Evolutionary conservation across 2,797 vertebrate genomes (phyloP).

Genomic region (Delichon dasypus): DNA sequence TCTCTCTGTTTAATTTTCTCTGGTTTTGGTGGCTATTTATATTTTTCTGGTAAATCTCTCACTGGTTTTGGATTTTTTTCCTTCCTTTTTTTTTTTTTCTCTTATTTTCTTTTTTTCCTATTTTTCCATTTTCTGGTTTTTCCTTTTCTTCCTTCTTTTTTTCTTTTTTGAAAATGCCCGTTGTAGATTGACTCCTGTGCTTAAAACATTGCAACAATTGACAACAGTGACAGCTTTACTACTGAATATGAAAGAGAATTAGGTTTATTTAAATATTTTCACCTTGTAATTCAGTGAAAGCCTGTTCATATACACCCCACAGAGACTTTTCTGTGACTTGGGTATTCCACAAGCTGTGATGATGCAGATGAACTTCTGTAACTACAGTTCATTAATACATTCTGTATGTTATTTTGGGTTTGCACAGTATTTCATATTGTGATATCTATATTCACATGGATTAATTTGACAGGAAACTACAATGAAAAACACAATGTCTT

Average conservation of each 20-base stretch:
- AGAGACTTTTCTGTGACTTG: background rate
- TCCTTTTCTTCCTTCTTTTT: background rate
- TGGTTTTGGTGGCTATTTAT: constrained; percentile 41
- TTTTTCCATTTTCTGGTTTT: background rate
- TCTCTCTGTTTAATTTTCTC: background rate
- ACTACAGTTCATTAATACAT: background rate
- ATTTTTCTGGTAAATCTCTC: background rate
- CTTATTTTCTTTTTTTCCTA: too few species aligned
- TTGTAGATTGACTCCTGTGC: background rate
- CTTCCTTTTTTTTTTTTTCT: fast-evolving
- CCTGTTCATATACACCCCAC: background rate
- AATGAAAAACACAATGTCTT: background rate
- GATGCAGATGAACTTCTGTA: background rate
- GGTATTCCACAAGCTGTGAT: background rate
- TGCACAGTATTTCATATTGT: background rate
- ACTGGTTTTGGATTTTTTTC: background rate
- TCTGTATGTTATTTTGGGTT: background rate
- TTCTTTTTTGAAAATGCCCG: background rate
- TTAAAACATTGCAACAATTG: background rate
- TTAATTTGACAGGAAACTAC: background rate
- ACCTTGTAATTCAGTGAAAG: background rate
- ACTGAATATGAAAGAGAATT: background rate
- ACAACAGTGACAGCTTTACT: background rate
- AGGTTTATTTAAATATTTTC: background rate
- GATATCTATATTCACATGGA: background rate